Base-by-base conservation (phyloP, 2,888 invertebrate genomes). In the Lacanobia oleracea region DNA sequence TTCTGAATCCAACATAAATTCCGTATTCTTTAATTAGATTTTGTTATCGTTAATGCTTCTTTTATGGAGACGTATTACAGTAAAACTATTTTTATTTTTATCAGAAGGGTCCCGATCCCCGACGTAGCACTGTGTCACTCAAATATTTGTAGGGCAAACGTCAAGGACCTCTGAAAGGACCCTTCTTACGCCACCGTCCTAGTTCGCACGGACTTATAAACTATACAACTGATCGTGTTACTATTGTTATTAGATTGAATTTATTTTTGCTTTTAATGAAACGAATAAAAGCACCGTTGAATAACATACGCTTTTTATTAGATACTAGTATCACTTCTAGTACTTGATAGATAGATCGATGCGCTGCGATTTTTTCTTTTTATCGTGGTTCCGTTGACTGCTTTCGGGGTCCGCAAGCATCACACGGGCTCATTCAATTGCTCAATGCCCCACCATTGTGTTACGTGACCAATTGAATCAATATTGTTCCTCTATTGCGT, bases 141-240 rank as follows among this genome's bases (percentile, higher is more conserved):
- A 90, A 91, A 91, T 91, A 92, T 91, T 91, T 90, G 91, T 87
- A 83, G 87, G 84, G 79, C 84, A 87, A 87, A 85, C 84, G 88
- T 85, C 88, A 88, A 88, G 89, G 87, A 86, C 83, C 82, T 82
- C 67, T 81, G 84, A 85, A 86, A 86, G 81, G 87, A 86, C 86
- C 84, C 83, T 83, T 86, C 73, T 72, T 81, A 79, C 72, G 84
- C 75, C 75, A 77, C 78, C 85, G 86, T 80, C 84, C 86, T 82
- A 81, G 82, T 86, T 86, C 83, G 77, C 80, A 86, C 82, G 75
- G 63, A 67, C 68, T 73, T 78, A 64, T 67, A 78, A 75, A 82
- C 67, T 78, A 80, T 83, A 86, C 64, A 69, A 75, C 59, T 73
- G 60, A 71, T 79, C 67, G 75, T 37, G 61, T 63, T 76, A 76